These are phyloP conservation scores for Drosophila neotestacea DNA, from an alignment of 2,888 invertebrate species.

Conservation along the genomic window DNA sequence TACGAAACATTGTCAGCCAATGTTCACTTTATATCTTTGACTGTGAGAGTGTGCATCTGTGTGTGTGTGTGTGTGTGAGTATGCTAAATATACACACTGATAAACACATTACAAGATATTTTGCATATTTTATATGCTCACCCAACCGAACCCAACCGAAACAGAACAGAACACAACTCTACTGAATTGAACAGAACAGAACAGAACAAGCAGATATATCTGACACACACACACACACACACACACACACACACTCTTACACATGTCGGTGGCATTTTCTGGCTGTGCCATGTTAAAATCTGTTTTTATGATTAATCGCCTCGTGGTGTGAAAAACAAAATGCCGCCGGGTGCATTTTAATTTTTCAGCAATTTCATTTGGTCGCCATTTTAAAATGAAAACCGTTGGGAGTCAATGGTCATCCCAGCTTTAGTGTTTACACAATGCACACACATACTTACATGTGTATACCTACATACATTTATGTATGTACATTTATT, in stretches of 20 bases:
- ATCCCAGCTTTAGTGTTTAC: constrained; percentile 4
- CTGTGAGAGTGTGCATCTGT: background rate
- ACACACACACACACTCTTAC: background rate
- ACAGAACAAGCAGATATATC: constrained; percentile 23
- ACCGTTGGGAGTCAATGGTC: constrained; percentile 32
- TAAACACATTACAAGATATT: constrained; percentile 78
- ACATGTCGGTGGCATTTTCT: constrained; percentile 24
- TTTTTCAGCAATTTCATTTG: constrained; percentile 58
- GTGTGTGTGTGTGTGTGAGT: constrained; percentile 5
- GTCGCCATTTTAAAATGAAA: constrained; percentile 42
- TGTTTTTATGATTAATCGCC: constrained; percentile 75
- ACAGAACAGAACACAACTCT: constrained; percentile 14
- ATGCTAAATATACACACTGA: constrained; percentile 63
- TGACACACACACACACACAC: constrained; percentile 9
- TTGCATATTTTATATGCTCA: constrained; percentile 71
- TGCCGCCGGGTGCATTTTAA: constrained; percentile 50
- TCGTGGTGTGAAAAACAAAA: constrained; percentile 51
- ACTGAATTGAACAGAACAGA: constrained; percentile 11
- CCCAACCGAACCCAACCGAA: constrained; percentile 12
- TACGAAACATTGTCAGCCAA: constrained; percentile 42
- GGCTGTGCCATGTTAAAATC: constrained; percentile 62
- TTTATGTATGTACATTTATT: background rate
- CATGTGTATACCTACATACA: background rate
- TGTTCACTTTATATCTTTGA: constrained; percentile 31
- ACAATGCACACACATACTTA: background rate